Evolutionary conservation across 2,113 vertebrate species (phyloP).

Genomic region (Casuarius casuarius): DNA sequence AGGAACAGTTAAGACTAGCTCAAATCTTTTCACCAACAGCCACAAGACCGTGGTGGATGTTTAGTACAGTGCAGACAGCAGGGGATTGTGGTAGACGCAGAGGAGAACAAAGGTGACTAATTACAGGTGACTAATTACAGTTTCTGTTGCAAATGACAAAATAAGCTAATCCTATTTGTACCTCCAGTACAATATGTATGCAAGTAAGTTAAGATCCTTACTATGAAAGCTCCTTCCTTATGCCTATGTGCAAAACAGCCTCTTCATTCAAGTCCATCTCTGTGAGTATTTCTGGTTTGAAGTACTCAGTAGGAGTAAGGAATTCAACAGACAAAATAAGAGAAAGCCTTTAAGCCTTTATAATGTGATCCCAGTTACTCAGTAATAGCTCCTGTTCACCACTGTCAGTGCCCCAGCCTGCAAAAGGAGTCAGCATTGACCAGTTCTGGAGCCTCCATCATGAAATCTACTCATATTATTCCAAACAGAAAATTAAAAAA

Average conservation of each 20-base stretch:
- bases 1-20: background rate
- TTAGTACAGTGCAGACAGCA: background rate
- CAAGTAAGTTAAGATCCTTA: background rate
- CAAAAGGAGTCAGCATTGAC: background rate
- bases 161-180: background rate
- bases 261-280: background rate
- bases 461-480: background rate
- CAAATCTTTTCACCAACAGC: background rate
- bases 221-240: background rate
- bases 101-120: background rate
- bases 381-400: background rate
- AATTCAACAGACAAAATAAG: background rate
- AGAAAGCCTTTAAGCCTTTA: background rate
- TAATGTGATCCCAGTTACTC: background rate
- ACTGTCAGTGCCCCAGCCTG: background rate
- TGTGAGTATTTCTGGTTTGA: background rate
- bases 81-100: background rate
- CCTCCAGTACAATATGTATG: background rate
- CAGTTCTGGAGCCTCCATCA: background rate
- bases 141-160: background rate
- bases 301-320: background rate
- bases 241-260: background rate
- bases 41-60: background rate
- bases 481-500: background rate
- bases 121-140: background rate